Conservation (phyloP, 2,797 vertebrate species). For the Ctenosaura bakeri region DNA sequence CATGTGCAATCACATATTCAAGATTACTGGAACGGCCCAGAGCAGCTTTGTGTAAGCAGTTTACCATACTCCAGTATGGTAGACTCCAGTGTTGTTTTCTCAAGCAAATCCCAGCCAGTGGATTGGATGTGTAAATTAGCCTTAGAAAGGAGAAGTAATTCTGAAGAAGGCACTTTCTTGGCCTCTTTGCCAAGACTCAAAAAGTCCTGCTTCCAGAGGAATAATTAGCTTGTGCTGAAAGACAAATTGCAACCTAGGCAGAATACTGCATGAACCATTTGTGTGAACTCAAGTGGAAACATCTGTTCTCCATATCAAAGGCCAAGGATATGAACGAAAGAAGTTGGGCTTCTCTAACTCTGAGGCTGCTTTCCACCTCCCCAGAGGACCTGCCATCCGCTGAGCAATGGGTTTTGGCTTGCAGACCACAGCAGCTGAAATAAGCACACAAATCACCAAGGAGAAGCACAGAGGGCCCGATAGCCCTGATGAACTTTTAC, state of each 20-base stretch:
- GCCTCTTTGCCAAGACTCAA: constrained; percentile 17
- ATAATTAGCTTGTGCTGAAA: constrained; percentile 29
- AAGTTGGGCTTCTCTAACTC: not conserved
- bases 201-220: constrained; percentile 26
- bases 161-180: not conserved
- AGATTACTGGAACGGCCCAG: not conserved
- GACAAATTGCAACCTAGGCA: constrained; percentile 19
- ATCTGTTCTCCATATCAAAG: constrained; percentile 29
- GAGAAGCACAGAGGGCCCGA: constrained; percentile 6
- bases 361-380: constrained; percentile 13
- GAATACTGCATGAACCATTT: not conserved
- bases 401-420: constrained; percentile 40
- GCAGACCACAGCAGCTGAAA: constrained; percentile 37
- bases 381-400: constrained; percentile 21
- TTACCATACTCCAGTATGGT: not conserved
- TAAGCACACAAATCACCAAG: constrained; percentile 20
- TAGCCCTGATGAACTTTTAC: constrained; percentile 12
- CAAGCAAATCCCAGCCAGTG: not conserved
- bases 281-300: constrained; percentile 17
- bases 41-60: not conserved
- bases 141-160: not conserved
- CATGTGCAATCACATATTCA: not conserved
- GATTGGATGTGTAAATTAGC: not conserved
- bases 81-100: not conserved
- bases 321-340: not conserved